These are phyloP conservation scores for Lycodopsis pacificus DNA, from an alignment of 2,797 vertebrate genomes.

Conservation along the genomic window DNA sequence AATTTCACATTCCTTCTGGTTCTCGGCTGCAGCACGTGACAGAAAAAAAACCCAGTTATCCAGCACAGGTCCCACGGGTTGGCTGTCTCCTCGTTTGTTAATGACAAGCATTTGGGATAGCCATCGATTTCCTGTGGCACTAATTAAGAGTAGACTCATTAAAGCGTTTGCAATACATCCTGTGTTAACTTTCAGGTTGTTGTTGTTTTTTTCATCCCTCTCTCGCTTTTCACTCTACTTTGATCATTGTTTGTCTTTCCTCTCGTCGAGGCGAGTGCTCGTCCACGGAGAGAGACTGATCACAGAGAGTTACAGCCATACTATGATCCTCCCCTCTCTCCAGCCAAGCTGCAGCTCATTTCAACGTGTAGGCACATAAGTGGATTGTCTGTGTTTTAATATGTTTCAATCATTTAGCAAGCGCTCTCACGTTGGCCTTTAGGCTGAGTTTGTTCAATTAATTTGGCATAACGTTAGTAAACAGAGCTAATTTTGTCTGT, in stretches of 20 bases:
- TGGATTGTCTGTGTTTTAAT: slow-evolving; percentile 10
- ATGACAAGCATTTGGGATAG: slow-evolving; percentile 80
- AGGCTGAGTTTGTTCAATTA: slow-evolving; percentile 42
- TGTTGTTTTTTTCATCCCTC: neutral
- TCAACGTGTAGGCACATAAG: neutral
- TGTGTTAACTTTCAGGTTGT: slow-evolving; percentile 64
- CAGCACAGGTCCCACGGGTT: slow-evolving; percentile 73
- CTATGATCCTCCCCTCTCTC: slow-evolving; percentile 11
- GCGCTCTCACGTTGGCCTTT: slow-evolving; percentile 11
- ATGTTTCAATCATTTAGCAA: slow-evolving; percentile 21
- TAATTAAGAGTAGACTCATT: slow-evolving; percentile 84
- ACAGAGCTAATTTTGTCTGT: slow-evolving; percentile 45
- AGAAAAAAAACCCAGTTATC: slow-evolving; percentile 66
- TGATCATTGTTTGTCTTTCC: slow-evolving; percentile 56
- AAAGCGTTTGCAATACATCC: slow-evolving; percentile 78
- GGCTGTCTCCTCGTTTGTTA: slow-evolving; percentile 79
- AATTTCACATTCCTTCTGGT: slow-evolving; percentile 40
- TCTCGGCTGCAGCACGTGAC: slow-evolving; percentile 52
- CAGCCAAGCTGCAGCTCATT: neutral
- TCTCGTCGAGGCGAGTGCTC: slow-evolving; percentile 21
- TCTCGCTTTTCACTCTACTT: slow-evolving; percentile 45
- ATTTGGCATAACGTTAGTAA: slow-evolving; percentile 45
- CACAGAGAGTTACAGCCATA: slow-evolving; percentile 34
- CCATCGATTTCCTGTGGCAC: slow-evolving; percentile 81
- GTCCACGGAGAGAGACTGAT: slow-evolving; percentile 37